phyloP scores from a whole-genome alignment of 2,113 vertebrate genomes.

The Pogonocichla stellata region DNA sequence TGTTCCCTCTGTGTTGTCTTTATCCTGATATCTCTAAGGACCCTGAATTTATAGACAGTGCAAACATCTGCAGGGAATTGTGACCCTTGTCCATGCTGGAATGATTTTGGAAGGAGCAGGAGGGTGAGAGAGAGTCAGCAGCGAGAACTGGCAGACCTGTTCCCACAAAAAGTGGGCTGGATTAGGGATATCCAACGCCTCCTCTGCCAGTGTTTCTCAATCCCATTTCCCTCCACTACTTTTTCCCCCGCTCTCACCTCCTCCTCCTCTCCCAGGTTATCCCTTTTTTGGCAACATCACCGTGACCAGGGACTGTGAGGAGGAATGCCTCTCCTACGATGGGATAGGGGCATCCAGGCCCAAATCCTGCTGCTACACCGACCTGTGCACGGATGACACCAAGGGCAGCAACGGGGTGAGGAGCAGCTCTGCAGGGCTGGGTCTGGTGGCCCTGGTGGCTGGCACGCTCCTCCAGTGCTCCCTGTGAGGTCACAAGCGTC shows the following conservation, averaged over 20 bases:
- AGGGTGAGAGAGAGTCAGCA: background rate
- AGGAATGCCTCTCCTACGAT: rapidly evolving
- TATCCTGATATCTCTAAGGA: rapidly evolving
- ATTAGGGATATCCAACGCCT: background rate
- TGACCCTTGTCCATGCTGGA: background rate
- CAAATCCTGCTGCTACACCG: background rate
- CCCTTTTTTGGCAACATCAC: constrained; percentile 48
- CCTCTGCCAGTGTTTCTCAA: rapidly evolving
- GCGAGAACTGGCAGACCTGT: background rate
- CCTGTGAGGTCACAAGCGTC: background rate
- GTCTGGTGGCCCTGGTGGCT: background rate
- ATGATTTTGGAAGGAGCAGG: background rate
- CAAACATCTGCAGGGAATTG: background rate
- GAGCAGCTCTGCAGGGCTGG: background rate
- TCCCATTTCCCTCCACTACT: background rate
- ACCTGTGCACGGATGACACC: background rate
- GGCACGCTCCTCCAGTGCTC: rapidly evolving
- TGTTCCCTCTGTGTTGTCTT: background rate
- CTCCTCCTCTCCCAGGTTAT: constrained; percentile 29
- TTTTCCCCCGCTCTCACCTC: background rate
- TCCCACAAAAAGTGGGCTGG: rapidly evolving
- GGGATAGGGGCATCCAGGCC: background rate
- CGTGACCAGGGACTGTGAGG: background rate
- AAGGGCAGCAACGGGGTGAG: rapidly evolving
- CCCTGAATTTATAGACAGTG: background rate